Conservation (phyloP, 2,888 invertebrate species). For the Vannuccia rotundouncinata region DNA sequence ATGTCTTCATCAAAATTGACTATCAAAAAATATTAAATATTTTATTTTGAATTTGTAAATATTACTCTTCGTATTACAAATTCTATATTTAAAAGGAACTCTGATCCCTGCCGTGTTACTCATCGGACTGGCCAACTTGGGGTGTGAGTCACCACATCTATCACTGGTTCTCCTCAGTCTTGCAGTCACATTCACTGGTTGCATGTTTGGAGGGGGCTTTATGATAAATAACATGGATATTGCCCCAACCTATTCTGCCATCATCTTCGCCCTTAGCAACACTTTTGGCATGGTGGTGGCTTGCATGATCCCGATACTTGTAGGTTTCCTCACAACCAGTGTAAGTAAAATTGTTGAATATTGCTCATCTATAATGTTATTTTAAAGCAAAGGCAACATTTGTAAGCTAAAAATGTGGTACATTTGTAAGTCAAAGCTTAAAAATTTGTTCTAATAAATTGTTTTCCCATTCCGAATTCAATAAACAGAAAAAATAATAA, state of each 20-base stretch:
- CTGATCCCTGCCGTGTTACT: not conserved
- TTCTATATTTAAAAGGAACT: too few relatives aligned
- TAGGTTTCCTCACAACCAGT: not conserved
- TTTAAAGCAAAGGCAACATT: too few relatives aligned
- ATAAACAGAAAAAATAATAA: too few relatives aligned
- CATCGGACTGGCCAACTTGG: not conserved
- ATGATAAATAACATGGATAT: not conserved
- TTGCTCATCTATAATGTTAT: too few relatives aligned
- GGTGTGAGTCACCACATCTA: not conserved
- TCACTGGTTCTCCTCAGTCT: not conserved
- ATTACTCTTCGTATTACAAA: too few relatives aligned
- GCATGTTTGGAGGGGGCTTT: not conserved
- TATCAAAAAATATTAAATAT: too few relatives aligned
- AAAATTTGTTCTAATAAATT: too few relatives aligned
- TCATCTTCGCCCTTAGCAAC: not conserved
- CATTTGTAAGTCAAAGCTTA: too few relatives aligned
- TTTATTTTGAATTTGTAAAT: too few relatives aligned
- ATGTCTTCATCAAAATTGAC: too few relatives aligned
- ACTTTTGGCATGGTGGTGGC: not conserved
- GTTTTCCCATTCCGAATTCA: too few relatives aligned
- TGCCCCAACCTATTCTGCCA: not conserved
- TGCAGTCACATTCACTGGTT: slow-evolving; percentile 3
- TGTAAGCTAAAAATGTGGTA: too few relatives aligned
- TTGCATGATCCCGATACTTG: not conserved
- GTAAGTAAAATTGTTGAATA: not conserved